Base-by-base conservation (phyloP, 2,797 vertebrate species). In the Esox lucius region DNA sequence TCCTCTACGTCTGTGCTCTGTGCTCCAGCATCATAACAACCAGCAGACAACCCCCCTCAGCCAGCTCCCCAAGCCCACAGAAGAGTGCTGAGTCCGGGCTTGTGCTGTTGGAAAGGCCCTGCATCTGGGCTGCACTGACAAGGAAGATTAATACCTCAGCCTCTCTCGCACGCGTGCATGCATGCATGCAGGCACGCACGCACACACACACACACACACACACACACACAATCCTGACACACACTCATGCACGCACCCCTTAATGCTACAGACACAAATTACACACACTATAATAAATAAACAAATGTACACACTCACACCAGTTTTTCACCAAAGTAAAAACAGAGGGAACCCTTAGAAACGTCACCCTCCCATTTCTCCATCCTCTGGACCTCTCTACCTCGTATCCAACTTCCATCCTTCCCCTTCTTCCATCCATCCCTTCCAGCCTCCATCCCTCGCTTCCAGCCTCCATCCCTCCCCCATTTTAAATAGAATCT, bases 51-150 rank as follows among this genome's bases (percentile, higher is more conserved):
- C 76, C 84, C 79, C 48, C 70, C 78, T 69, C 74, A 26, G 17
- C 65, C 81, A 80, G 83, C 85, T 88, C 87, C 90, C 84, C 84
- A 79, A 87, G 88, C 88, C 92, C 84, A 81, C 39, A 66, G 71
- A 83, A 93, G 91, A 96, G 91, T 98, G 97, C 97, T 98, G 97
- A 98, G 96, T 97, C 95, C 93, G 93, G 94, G 95, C 94, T 96
- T 98, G 96, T 97, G 95, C 94, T 97, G 95, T 89, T 94, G 95
- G 95, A 94, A 94, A 95, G 95, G 94, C 94, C 95, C 94, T 96
- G 95, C 97, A 97, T 98, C 96, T 99, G 97, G 94, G 94, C 95
- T 92, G 90, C 92, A 94, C 95, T 98, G 97, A 98, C 96, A 97
- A 95, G 95, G 92, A 97, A 98, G 97, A 98, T 98, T 97, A 98